phyloP scores from a whole-genome alignment of 2,113 vertebrate species.

The Cynopterus brachyotis region DNA sequence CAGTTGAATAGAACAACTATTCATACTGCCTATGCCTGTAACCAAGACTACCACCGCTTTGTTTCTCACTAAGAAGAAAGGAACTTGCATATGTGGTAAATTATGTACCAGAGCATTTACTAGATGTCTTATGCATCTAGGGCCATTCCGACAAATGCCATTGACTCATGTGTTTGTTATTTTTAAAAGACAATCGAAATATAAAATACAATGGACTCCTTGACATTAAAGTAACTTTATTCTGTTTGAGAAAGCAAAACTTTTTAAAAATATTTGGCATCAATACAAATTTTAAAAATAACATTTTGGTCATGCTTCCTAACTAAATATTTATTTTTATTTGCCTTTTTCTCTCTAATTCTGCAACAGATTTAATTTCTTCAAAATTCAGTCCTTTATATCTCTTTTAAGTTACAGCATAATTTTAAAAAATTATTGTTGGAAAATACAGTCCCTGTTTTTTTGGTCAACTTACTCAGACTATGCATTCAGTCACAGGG shows the following conservation, averaged over 20 bases:
- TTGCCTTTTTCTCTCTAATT: conserved; percentile 38
- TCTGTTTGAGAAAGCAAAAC: not conserved
- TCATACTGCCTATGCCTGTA: not conserved
- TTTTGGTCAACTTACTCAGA: not conserved
- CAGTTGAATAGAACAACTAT: not conserved
- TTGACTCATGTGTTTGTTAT: not conserved
- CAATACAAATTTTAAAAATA: conserved; percentile 7
- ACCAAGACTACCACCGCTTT: not conserved
- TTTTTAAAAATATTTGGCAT: not conserved
- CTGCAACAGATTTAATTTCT: conserved; percentile 16
- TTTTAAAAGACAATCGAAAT: not conserved
- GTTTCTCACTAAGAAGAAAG: not conserved
- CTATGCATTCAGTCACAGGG: not conserved
- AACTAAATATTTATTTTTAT: not conserved
- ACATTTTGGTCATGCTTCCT: conserved; percentile 11
- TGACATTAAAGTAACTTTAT: not conserved
- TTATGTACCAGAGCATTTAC: not conserved
- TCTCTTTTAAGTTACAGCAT: not conserved
- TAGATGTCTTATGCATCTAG: not conserved
- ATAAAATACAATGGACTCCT: not conserved
- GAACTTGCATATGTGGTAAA: not conserved
- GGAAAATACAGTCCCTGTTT: not conserved
- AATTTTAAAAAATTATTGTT: not conserved
- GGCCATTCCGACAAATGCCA: not conserved
- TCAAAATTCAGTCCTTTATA: not conserved